These are phyloP conservation scores for Zelostemma sp. DNA, from an alignment of 1,140 invertebrate genomes.

Conservation along the genomic window DNA sequence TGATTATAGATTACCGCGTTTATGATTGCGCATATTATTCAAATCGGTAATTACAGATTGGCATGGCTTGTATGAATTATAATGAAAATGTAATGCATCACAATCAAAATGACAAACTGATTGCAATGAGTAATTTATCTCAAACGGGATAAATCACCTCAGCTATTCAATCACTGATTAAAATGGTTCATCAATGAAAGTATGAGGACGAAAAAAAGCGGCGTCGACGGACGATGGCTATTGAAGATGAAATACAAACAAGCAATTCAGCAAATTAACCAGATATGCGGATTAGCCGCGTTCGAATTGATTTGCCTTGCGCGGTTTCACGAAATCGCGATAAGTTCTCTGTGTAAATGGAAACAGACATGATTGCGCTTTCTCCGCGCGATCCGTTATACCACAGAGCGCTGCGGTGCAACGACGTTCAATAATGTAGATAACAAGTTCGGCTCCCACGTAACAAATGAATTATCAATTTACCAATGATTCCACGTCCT, in stretches of 20 bases:
- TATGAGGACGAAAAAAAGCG: too few species aligned
- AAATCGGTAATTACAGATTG: too few species aligned
- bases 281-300: slow-evolving; percentile 41
- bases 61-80: too few species aligned
- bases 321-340: slow-evolving; percentile 26
- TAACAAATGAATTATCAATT: slow-evolving; percentile 21
- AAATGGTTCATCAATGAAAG: too few species aligned
- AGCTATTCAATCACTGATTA: too few species aligned
- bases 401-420: slow-evolving; percentile 4
- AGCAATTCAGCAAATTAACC: slow-evolving; percentile 46
- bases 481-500: slow-evolving; percentile 4
- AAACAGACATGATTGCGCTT: slow-evolving; percentile 35
- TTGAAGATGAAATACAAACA: slow-evolving; percentile 31
- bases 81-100: too few species aligned
- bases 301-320: slow-evolving; percentile 31
- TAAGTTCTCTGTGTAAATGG: slow-evolving; percentile 37
- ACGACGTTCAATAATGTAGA: slow-evolving; percentile 28
- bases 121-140: too few species aligned
- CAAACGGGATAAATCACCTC: too few species aligned
- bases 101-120: too few species aligned
- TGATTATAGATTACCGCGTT: too few species aligned
- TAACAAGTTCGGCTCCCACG: slow-evolving; percentile 24
- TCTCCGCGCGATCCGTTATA: slow-evolving; percentile 10
- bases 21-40: too few species aligned
- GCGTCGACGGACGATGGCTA: slow-evolving; percentile 4